Conservation (phyloP, 2,113 vertebrate species). For the Harpagus bidentatus region DNA sequence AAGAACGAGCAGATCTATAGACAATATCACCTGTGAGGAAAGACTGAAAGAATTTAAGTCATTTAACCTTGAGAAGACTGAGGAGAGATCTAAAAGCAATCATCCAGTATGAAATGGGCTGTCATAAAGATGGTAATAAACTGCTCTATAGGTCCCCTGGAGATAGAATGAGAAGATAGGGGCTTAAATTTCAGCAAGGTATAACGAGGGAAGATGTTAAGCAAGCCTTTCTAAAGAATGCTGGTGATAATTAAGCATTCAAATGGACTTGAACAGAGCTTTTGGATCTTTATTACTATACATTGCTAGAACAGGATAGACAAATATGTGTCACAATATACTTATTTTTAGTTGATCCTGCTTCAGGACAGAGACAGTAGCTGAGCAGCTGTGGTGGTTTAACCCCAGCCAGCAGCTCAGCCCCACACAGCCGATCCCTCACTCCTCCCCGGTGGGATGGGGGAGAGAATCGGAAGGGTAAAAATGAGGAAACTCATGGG, state of each 20-base stretch:
- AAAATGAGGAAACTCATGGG: no score
- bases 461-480: no score
- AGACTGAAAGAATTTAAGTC: not conserved
- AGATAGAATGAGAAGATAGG: not conserved
- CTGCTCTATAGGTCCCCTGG: not conserved
- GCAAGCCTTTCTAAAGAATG: not conserved
- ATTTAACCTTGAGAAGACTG: not conserved
- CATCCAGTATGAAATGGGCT: not conserved
- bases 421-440: no score
- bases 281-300: not conserved
- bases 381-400: not conserved
- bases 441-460: no score
- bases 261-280: not conserved
- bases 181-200: not conserved
- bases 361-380: not conserved
- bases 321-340: not conserved
- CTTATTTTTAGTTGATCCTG: not conserved
- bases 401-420: no score
- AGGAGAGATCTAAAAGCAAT: not conserved
- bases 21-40: not conserved
- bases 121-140: not conserved
- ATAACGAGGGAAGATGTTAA: not conserved
- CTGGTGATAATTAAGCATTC: not conserved
- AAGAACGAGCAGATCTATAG: not conserved
- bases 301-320: not conserved